phyloP scores from a whole-genome alignment of 2,797 vertebrate genomes.

The Fringilla coelebs region DNA sequence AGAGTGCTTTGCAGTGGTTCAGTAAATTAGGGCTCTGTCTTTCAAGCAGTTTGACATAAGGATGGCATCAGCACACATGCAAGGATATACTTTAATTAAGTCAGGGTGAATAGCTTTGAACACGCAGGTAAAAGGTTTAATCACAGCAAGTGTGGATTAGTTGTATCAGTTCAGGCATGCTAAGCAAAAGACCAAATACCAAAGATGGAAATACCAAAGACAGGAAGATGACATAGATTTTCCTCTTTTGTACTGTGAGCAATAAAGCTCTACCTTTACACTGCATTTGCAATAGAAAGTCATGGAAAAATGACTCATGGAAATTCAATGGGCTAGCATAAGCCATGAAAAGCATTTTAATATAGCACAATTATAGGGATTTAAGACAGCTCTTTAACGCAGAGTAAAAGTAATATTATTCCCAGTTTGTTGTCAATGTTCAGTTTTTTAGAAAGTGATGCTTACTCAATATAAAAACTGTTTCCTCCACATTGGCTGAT shows the following conservation, averaged over 20 bases:
- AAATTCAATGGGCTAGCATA: neutral
- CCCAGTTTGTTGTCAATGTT: neutral
- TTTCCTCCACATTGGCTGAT: slow-evolving; percentile 85
- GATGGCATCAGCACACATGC: neutral
- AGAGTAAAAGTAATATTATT: neutral
- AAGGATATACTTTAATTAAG: neutral
- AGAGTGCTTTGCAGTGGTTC: neutral
- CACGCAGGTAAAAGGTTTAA: neutral
- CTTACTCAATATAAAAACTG: slow-evolving; percentile 89
- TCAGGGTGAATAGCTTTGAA: neutral
- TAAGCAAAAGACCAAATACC: slow-evolving; percentile 13
- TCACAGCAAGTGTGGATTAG: neutral
- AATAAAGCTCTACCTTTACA: slow-evolving; percentile 17
- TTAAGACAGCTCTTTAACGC: neutral
- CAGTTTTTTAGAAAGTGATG: slow-evolving; percentile 10
- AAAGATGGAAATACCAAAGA: slow-evolving; percentile 41
- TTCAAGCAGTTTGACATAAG: neutral
- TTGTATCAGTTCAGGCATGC: slow-evolving; percentile 8
- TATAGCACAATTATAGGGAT: neutral
- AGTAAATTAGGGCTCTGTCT: neutral
- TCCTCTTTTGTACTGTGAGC: neutral
- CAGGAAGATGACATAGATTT: slow-evolving; percentile 18
- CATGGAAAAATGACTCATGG: slow-evolving; percentile 13
- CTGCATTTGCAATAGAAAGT: neutral
- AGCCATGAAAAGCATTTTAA: neutral